Conservation (phyloP, 2,113 vertebrate genomes). For the Eretmodus cyanostictus region DNA sequence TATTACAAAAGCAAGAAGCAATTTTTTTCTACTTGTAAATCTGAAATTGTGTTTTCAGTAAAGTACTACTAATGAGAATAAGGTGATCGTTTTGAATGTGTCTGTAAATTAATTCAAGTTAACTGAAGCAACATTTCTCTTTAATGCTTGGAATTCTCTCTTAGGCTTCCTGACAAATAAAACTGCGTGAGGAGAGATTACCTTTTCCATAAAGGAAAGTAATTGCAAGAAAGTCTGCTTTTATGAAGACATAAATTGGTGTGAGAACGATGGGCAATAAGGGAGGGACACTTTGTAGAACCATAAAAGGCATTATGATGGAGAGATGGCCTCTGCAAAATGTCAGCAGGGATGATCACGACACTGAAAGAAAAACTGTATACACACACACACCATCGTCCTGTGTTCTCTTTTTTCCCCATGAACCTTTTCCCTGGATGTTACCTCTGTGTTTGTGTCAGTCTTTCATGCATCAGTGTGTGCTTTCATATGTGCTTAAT, state of each 20-base stretch:
- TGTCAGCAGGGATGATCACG: not conserved
- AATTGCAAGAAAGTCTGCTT: conserved; percentile 41
- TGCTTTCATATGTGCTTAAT: not conserved
- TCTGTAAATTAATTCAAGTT: not conserved
- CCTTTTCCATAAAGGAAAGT: conserved; percentile 1
- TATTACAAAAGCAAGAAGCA: not conserved
- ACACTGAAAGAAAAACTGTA: not conserved
- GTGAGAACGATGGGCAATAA: not conserved
- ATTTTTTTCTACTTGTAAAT: not conserved
- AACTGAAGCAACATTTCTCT: not conserved
- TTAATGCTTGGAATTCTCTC: not conserved
- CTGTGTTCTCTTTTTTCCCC: not conserved
- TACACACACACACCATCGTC: accelerated
- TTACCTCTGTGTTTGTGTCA: not conserved
- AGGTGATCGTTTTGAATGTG: not conserved
- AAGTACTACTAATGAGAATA: not conserved
- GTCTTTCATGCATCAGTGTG: not conserved
- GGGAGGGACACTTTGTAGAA: not conserved
- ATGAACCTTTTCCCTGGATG: not conserved
- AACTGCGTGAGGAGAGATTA: conserved; percentile 18
- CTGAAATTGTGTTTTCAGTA: not conserved
- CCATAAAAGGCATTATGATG: not conserved
- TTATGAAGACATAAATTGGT: conserved; percentile 24
- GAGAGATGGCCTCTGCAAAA: not conserved
- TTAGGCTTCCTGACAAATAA: conserved; percentile 30